Evolutionary conservation across 2,888 invertebrate genomes (phyloP), one percentile per base, ranked within the genome.

Genomic region (Scelioninae gen. 2): DNA sequence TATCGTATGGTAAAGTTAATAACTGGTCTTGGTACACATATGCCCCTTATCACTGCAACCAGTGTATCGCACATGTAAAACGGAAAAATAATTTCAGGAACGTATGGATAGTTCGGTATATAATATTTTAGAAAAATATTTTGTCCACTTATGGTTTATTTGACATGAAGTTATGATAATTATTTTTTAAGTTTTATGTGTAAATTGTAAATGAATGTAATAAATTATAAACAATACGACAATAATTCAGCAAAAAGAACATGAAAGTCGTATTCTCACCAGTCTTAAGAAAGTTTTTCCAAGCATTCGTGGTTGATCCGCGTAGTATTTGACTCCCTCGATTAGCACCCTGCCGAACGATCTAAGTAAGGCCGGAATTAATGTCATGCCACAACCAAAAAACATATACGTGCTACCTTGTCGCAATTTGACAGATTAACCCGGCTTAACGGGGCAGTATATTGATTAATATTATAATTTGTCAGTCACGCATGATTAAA

Each of bases 271-370:
- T 15, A 16, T 76, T 19, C 88, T 87, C 79, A 90, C 90, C 89
- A 96, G 89, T 80, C 96, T 90, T 46, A 96, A 88, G 83, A 97
- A 93, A 15, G 96, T 95, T 83, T 94, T 94, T 1, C 96, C 96
- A 72, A 97, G 90, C 90, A 94, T 92, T 69, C 91, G 91, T 61
- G 96, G 96, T 86, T 96, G 94, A 79, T 93, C 93, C 18, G 94
- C 93, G 87, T 96, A 96, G 87, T 96, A 96, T 86, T 96, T 96
- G 76, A 97, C 92, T 73, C 96, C 96, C 87, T 96, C 96, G 83
- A 96, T 92, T 39, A 97, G 89, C 52, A 95, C 93, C 82, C 96
- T 96, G 87, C 86, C 85, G 81, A 86, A 86, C 82, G 85, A 86
- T 86, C 86, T 86, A 84, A 86, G 85, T 86, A 85, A 86, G 85